phyloP scores from a whole-genome alignment of 2,888 invertebrate species.

The Cyaniris semiargus region DNA sequence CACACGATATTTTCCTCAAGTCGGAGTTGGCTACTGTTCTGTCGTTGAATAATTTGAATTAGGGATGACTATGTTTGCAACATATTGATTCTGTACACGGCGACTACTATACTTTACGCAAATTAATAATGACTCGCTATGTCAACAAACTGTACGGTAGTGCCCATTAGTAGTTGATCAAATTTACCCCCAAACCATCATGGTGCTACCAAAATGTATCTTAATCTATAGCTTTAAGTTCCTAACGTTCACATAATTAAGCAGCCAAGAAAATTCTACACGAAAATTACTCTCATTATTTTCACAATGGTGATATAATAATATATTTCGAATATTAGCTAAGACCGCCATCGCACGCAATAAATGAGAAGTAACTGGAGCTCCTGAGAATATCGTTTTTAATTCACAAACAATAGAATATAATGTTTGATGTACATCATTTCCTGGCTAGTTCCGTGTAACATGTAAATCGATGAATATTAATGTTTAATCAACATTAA shows the following conservation, averaged over 20 bases:
- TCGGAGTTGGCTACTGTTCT: neutral
- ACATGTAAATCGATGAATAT: conserved; percentile 14
- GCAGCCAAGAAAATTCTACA: neutral
- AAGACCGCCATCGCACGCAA: conserved; percentile 57
- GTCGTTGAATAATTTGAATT: neutral
- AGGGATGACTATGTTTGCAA: neutral
- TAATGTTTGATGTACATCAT: conserved; percentile 42
- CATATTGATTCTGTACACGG: neutral
- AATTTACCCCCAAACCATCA: too few relatives aligned
- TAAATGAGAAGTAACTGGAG: conserved; percentile 56
- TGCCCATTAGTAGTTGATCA: too few relatives aligned
- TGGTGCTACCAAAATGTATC: too few relatives aligned
- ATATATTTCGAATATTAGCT: conserved; percentile 47
- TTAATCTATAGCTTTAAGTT: neutral
- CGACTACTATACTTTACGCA: too few relatives aligned
- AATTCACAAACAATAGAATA: conserved; percentile 51
- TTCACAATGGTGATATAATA: conserved; percentile 10
- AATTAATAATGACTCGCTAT: too few relatives aligned
- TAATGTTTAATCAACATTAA: conserved; percentile 15
- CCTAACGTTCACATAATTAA: neutral
- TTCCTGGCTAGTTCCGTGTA: conserved; percentile 29
- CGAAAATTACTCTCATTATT: neutral
- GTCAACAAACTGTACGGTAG: too few relatives aligned
- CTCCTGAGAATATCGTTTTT: conserved; percentile 38
- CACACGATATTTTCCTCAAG: conserved; percentile 16